These are phyloP conservation scores for Morelia viridis DNA, from an alignment of 2,797 vertebrate genomes.

Conservation along the genomic window DNA sequence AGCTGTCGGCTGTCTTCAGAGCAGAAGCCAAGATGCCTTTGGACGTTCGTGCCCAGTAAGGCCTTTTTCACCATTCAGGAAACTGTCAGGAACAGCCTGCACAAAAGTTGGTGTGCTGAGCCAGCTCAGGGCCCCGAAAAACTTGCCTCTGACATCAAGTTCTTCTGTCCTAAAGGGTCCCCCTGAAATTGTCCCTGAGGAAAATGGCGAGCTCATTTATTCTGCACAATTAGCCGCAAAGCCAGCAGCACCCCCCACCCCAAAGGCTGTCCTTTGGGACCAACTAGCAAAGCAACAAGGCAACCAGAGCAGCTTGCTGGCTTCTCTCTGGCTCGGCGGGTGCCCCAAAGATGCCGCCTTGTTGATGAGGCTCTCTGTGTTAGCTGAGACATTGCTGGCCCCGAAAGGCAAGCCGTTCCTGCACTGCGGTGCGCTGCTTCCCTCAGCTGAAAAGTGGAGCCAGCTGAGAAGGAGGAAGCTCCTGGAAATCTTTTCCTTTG, in stretches of 20 bases:
- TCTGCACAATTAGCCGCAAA: slow-evolving; percentile 26
- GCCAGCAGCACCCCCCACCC: background rate
- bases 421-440: slow-evolving; percentile 63
- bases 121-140: slow-evolving; percentile 23
- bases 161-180: slow-evolving; percentile 41
- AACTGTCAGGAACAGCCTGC: slow-evolving; percentile 64
- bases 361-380: slow-evolving; percentile 69
- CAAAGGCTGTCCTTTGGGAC: slow-evolving; percentile 23
- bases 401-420: slow-evolving; percentile 40
- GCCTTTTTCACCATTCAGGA: slow-evolving; percentile 64
- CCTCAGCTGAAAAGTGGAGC: slow-evolving; percentile 57
- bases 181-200: slow-evolving; percentile 33
- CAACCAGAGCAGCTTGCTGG: slow-evolving; percentile 50
- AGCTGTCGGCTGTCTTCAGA: background rate
- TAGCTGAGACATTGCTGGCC: slow-evolving; percentile 66
- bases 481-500: slow-evolving; percentile 69
- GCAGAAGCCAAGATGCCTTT: slow-evolving; percentile 63
- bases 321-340: slow-evolving; percentile 56
- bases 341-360: slow-evolving; percentile 72
- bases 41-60: slow-evolving; percentile 32
- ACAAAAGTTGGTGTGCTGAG: slow-evolving; percentile 54
- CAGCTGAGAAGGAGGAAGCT: slow-evolving; percentile 64
- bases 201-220: slow-evolving; percentile 45
- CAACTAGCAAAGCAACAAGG: slow-evolving; percentile 59
- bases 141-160: slow-evolving; percentile 30